Percentiles rank a stretch among this genome's conserved stretches.
These are phyloP conservation scores for Phaenicophaeus curvirostris DNA, from an alignment of 2,797 vertebrate species.

Conservation along the genomic window DNA sequence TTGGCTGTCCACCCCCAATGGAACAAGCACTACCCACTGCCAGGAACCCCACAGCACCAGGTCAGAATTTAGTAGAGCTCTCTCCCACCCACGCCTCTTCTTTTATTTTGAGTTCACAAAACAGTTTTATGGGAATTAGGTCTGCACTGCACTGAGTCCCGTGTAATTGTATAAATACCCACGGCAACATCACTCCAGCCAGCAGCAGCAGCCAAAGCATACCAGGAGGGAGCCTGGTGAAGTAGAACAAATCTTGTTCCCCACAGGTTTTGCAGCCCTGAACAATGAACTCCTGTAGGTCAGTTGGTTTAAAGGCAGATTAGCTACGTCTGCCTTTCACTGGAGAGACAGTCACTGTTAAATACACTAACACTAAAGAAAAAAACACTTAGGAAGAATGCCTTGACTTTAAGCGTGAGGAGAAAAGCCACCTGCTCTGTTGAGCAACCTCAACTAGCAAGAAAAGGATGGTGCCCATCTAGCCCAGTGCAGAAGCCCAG, in stretches of 20 bases:
- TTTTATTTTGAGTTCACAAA: not conserved
- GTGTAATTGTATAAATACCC: not conserved
- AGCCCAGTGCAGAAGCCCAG: not conserved
- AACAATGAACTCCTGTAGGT: not conserved
- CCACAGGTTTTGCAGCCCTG: not conserved
- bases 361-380: not conserved
- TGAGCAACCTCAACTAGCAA: not conserved
- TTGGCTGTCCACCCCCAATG: not conserved
- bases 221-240: not conserved
- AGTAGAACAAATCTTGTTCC: not conserved
- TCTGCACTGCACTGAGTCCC: not conserved
- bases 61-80: too few species aligned
- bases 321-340: not conserved
- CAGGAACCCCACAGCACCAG: not conserved
- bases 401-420: not conserved
- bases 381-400: not conserved
- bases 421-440: not conserved
- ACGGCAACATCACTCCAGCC: not conserved
- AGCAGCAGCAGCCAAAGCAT: not conserved
- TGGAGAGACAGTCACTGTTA: not conserved
- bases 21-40: not conserved
- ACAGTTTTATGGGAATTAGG: too few species aligned
- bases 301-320: not conserved
- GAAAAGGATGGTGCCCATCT: too few species aligned
- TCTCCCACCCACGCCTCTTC: too few species aligned